Evolutionary conservation across 2,797 vertebrate genomes (phyloP), one percentile per base, ranked within the genome.

Genomic region (Micrastur ruficollis): DNA sequence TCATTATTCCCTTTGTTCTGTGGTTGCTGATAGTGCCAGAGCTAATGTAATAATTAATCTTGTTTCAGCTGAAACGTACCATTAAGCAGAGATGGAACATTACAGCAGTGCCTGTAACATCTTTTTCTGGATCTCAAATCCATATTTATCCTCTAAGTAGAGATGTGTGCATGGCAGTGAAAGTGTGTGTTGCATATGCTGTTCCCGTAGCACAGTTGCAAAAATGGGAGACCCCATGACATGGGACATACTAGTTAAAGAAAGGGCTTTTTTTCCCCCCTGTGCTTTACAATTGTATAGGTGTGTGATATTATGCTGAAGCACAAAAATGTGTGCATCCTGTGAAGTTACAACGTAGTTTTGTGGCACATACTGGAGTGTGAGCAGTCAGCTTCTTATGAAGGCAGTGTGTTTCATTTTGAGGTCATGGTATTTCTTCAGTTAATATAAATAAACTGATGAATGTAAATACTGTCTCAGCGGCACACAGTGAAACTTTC

Each of bases 231-330:
- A 25, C 18, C 5, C 17, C 0, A 8, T 68, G 59, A 18, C 73
- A 40, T 8, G 19, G 58, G 34, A n/a, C 22, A 3, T 26, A 1
- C 3, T 16, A 34, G 27, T 40, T 53, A 67, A 38, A 66, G 61
- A 26, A 36, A 52, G 14, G 2, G 9, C 7, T 82, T 62, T 44
- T 13, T 13, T 26, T 27, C 8, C 42, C 42, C 42, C 4, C 25
- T 26, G 14, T 62, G 59, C 34, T 80, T 42, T 70, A 10, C 31
- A 76, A 5, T 16, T 46, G 18, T 26, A 23, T 11, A 21, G 12
- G 13, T 44, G 36, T 88, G 38, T 34, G 29, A 19, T 53, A 11
- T 13, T 18, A 34, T 0, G 0, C 27, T 3, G 2, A 75, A 42
- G 32, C 14, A 18, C 6, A 63, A n/a, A 70, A 70, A 13, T 8